A percentile compares a stretch with the other conserved stretches of the same genome.
Conservation (phyloP, 2,113 vertebrate genomes). For the Petromus typicus region DNA sequence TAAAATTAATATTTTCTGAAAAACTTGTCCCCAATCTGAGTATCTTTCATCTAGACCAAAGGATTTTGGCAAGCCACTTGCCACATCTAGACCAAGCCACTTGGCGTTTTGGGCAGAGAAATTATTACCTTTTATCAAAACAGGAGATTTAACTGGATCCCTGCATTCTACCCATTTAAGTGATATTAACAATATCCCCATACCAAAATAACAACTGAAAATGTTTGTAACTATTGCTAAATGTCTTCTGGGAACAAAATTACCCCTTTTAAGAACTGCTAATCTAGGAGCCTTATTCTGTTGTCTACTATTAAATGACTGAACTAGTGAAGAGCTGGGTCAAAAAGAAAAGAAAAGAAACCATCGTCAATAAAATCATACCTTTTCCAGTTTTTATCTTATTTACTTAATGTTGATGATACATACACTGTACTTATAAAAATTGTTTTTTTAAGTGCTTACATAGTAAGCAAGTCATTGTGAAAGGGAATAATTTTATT, state of each 20-base stretch:
- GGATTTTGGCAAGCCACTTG: no score
- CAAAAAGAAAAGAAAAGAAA: not conserved
- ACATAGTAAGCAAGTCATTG: not conserved
- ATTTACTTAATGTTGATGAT: slow-evolving; percentile 15
- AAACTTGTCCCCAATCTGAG: not conserved
- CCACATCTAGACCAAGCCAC: no score
- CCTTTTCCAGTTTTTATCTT: not conserved
- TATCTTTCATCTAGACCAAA: not conserved
- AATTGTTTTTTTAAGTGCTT: not conserved
- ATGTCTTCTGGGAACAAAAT: not conserved
- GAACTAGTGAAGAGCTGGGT: not conserved
- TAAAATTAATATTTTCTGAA: not conserved
- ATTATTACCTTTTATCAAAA: not conserved
- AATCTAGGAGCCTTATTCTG: not conserved
- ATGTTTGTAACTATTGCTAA: not conserved
- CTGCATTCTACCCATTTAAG: not conserved
- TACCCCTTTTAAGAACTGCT: not conserved
- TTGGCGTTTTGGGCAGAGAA: not conserved
- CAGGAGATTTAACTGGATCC: not conserved
- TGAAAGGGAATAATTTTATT: not conserved
- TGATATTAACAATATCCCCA: not conserved
- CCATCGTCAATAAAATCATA: not conserved
- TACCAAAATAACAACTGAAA: not conserved
- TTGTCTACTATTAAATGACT: not conserved
- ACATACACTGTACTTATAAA: not conserved